Percentiles rank a stretch among this genome's conserved stretches.
phyloP scores from a whole-genome alignment of 1,140 invertebrate species.

The fruit fly (Drosophila melanogaster) region Release_6_plus_ISO1_MT NT_037436.4:8608001-8608500 shows the following conservation, averaged over 20 bases:
- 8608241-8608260: no score
- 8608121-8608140: neutral
- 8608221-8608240: neutral
- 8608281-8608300: neutral
- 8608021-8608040: neutral
- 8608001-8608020: neutral
- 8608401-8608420: slow-evolving; percentile 17
- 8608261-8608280: no score
- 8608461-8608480: neutral
- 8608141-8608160: neutral
- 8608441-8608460: slow-evolving; percentile 3
- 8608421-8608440: slow-evolving; percentile 18
- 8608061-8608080: neutral
- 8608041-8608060: slow-evolving; percentile 10
- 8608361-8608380: slow-evolving; percentile 1
- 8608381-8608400: slow-evolving; percentile 11
- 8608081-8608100: slow-evolving; percentile 5
- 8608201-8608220: neutral
- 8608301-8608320: neutral
- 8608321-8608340: neutral
- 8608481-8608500: slow-evolving; percentile 3
- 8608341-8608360: neutral
- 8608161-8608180: neutral
- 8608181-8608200: neutral
- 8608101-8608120: no score